These are phyloP conservation scores for Trichomycterus rosablanca DNA, from an alignment of 2,113 vertebrate species.

Conservation along the genomic window DNA sequence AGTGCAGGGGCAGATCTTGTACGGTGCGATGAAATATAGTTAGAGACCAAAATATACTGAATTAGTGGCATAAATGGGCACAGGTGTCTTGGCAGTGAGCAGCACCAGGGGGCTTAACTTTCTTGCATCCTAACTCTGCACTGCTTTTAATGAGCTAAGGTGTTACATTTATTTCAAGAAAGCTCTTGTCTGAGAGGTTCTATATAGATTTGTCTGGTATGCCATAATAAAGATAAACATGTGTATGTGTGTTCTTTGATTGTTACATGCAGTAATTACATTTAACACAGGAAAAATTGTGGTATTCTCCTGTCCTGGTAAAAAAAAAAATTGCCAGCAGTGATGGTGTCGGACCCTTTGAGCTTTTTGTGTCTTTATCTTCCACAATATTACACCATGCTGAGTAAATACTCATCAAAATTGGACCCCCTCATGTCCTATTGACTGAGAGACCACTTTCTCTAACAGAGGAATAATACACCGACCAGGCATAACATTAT, in stretches of 20 bases:
- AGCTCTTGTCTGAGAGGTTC: conserved; percentile 59
- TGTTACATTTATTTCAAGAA: conserved; percentile 62
- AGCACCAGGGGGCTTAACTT: conserved; percentile 57
- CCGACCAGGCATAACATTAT: too few species aligned
- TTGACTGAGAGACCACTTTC: too few species aligned
- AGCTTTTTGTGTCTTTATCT: conserved; percentile 1
- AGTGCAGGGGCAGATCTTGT: too few species aligned
- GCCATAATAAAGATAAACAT: conserved; percentile 68
- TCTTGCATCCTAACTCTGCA: conserved; percentile 50
- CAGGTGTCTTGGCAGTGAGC: conserved; percentile 42
- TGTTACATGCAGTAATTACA: too few species aligned
- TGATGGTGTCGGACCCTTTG: conserved; percentile 14
- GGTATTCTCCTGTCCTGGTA: too few species aligned
- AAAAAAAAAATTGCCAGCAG: neutral
- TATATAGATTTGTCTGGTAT: conserved; percentile 51
- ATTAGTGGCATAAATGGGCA: conserved; percentile 52
- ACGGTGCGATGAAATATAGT: conserved; percentile 50
- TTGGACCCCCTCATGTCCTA: too few species aligned
- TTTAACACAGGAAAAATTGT: too few species aligned
- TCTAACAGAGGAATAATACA: too few species aligned
- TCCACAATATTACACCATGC: neutral
- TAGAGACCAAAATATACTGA: conserved; percentile 50
- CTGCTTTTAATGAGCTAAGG: conserved; percentile 69
- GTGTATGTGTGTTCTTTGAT: too few species aligned
- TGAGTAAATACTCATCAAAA: too few species aligned